Base-by-base conservation (phyloP, 1,140 invertebrate genomes). In the Dinothrombium tinctorium region DNA sequence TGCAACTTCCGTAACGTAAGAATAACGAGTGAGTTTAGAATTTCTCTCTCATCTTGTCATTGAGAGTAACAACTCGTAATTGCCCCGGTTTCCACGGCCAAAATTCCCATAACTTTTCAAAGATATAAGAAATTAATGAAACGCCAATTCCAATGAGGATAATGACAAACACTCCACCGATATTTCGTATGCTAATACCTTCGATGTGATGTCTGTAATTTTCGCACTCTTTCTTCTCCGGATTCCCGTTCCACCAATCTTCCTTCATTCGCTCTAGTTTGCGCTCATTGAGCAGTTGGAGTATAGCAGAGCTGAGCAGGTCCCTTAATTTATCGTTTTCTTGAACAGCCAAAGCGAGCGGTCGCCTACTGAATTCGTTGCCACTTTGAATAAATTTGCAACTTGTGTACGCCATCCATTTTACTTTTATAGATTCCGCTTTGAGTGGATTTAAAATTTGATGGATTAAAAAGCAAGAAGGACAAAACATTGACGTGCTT, bases 161-260 rank as follows among this genome's bases (percentile, higher is more conserved):
- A 4, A 38, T 21, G 11, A 40, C 23, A 19, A 40, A 40, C 4
- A 40, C 39, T 14, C 39, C 39, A 66, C 66, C 84, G 45, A 95
- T 96, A 55, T 95, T 95, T 49, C 86, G 71, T 46, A 96, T 92
- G 42, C 81, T 87, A 51, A 96, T 96, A 26, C 89, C 87, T 50
- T 90, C 86, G 12, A 76, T 82, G 56, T 92, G 80, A 54, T 89
- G 76, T 41, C 87, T 80, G 32, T 75, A 68, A 50, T 80, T 76
- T 29, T 84, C 76, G 56, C 90, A 96, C 20, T 71, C 47, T 50
- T 71, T 69, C 19, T 33, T 31, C 15, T 40, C 63, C 0, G 73
- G 69, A 54, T 92, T 87, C 41, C 76, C 69, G 46, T 74, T 80
- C 89, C 89, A 96, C 83, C 89, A 96, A 48, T 70, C 74, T 51